Conservation (phyloP, 2,888 invertebrate species). For the Eupithecia subumbrata region DNA sequence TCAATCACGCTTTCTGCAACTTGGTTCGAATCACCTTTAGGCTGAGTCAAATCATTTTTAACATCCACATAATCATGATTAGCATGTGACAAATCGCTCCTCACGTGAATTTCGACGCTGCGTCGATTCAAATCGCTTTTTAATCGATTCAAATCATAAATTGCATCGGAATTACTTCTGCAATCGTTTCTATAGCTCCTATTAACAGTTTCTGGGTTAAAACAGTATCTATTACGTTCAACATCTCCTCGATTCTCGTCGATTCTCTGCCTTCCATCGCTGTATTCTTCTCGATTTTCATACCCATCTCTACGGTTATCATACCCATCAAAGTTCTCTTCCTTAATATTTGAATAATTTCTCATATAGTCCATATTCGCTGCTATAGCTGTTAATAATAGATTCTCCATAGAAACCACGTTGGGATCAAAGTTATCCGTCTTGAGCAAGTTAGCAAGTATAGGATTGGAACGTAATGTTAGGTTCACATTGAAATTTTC, state of each 20-base stretch:
- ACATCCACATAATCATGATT: background rate
- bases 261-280: background rate
- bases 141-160: conserved; percentile 10
- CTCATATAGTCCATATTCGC: conserved; percentile 71
- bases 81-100: background rate
- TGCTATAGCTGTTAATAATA: conserved; percentile 66
- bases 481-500: conserved; percentile 63
- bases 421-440: conserved; percentile 54
- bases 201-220: background rate
- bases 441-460: conserved; percentile 70
- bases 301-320: background rate
- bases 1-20: background rate
- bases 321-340: conserved; percentile 32
- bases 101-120: conserved; percentile 9
- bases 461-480: conserved; percentile 71
- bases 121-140: conserved; percentile 8
- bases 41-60: conserved; percentile 1
- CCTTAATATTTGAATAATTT: conserved; percentile 53
- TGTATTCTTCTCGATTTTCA: conserved; percentile 11
- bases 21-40: background rate
- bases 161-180: background rate
- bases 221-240: background rate
- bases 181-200: background rate
- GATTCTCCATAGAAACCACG: conserved; percentile 58
- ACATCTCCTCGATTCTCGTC: background rate